Evolutionary conservation across 2,797 vertebrate genomes (phyloP).

Genomic region (Pygocentrus nattereri): DNA sequence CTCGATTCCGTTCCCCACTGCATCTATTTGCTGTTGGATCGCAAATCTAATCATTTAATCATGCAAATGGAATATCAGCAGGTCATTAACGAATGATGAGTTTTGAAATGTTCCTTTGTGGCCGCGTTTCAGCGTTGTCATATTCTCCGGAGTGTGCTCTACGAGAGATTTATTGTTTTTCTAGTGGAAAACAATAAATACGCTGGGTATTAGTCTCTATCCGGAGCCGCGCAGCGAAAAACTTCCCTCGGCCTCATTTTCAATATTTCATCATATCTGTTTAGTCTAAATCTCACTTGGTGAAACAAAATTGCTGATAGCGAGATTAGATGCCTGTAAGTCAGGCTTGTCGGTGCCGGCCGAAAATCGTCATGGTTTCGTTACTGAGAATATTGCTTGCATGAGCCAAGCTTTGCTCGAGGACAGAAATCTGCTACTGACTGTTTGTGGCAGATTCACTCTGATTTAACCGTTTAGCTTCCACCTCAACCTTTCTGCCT

Average conservation of each 20-base stretch:
- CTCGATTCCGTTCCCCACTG: slow-evolving; percentile 27
- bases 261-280: slow-evolving; percentile 36
- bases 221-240: neutral
- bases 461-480: neutral
- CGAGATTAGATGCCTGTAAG: slow-evolving; percentile 42
- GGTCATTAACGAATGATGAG: slow-evolving; percentile 44
- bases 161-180: slow-evolving; percentile 7
- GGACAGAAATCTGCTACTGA: slow-evolving; percentile 36
- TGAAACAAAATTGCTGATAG: slow-evolving; percentile 43
- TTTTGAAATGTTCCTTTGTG: slow-evolving; percentile 38
- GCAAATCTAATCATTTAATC: slow-evolving; percentile 49
- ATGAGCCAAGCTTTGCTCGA: slow-evolving; percentile 13
- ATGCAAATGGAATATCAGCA: slow-evolving; percentile 48
- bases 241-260: slow-evolving; percentile 20
- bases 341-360: slow-evolving; percentile 30
- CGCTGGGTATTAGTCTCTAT: slow-evolving; percentile 15
- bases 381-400: slow-evolving; percentile 27
- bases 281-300: slow-evolving; percentile 28
- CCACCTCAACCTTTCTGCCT: too few species aligned
- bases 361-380: slow-evolving; percentile 16
- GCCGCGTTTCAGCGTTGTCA: slow-evolving; percentile 3
- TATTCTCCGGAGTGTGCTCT: neutral
- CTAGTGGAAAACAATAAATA: slow-evolving; percentile 25
- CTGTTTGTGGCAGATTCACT: slow-evolving; percentile 29
- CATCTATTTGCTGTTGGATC: slow-evolving; percentile 30